These are phyloP conservation scores for Pelodiscus sinensis DNA, from an alignment of 2,113 vertebrate genomes.

Conservation along the genomic window DNA sequence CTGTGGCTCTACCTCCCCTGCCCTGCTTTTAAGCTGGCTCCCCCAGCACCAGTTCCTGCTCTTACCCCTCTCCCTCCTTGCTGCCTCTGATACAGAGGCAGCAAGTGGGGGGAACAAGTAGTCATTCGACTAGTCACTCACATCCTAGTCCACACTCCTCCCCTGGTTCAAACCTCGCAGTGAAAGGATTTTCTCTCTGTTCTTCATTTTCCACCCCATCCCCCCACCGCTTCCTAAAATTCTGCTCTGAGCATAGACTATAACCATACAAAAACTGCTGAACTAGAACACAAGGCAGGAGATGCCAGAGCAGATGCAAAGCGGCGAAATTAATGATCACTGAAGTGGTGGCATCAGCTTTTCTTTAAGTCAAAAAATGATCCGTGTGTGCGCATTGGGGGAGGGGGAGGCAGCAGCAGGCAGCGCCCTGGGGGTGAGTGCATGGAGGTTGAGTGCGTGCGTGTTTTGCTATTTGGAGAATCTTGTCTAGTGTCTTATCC, in stretches of 20 bases:
- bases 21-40: too few species aligned
- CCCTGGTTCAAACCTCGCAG: neutral
- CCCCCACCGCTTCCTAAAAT: neutral
- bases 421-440: neutral
- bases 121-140: too few species aligned
- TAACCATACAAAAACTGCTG: conserved; percentile 20
- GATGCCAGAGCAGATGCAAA: conserved; percentile 24
- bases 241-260: neutral
- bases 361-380: conserved; percentile 44
- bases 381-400: neutral
- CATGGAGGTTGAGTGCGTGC: rapidly evolving
- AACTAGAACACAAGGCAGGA: neutral
- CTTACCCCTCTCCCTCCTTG: too few species aligned
- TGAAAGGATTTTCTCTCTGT: neutral
- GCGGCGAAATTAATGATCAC: conserved; percentile 39
- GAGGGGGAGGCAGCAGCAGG: neutral
- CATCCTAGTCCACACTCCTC: neutral
- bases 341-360: conserved; percentile 50
- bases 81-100: too few species aligned
- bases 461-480: neutral
- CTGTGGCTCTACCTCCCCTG: too few species aligned
- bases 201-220: neutral
- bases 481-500: neutral
- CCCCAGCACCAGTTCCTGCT: too few species aligned
- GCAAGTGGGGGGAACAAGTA: too few species aligned